Percentiles rank a stretch among this genome's conserved stretches.
Conservation (phyloP, 2,888 invertebrate genomes). For the Diplazon laetatorius region DNA sequence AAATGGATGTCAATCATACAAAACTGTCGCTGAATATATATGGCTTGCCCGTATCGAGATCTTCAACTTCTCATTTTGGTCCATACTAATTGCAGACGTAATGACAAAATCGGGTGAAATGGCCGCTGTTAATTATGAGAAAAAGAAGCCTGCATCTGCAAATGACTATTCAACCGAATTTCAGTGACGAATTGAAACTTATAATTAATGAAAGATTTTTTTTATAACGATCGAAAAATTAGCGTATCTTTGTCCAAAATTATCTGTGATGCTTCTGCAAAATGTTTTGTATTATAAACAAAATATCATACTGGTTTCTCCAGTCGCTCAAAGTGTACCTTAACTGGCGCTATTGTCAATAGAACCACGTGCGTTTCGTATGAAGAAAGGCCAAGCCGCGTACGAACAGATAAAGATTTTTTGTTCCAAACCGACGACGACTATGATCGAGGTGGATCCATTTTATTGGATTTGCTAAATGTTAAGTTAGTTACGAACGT, state of each 20-base stretch:
- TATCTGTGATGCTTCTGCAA: not conserved
- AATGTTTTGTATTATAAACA: constrained; percentile 1
- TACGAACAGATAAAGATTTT: constrained; percentile 35
- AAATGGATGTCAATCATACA: not conserved
- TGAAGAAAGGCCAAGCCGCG: no score
- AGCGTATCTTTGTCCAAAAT: not conserved
- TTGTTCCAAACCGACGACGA: not conserved
- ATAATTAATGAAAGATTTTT: constrained; percentile 1
- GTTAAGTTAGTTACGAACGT: constrained; percentile 10
- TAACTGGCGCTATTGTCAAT: not conserved
- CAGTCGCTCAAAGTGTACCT: constrained; percentile 9
- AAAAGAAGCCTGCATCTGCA: constrained; percentile 2
- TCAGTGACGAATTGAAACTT: no score
- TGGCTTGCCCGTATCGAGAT: not conserved
- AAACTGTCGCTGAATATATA: not conserved
- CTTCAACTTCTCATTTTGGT: not conserved
- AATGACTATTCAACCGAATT: not conserved
- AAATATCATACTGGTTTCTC: constrained; percentile 10
- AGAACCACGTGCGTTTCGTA: no score
- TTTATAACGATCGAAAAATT: not conserved
- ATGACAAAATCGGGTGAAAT: not conserved
- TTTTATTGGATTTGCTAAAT: not conserved
- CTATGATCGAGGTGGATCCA: not conserved
- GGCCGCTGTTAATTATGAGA: constrained; percentile 2
- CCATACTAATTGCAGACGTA: not conserved